Conservation (phyloP, 2,797 vertebrate genomes). For the Chaenodraco wilsoni region DNA sequence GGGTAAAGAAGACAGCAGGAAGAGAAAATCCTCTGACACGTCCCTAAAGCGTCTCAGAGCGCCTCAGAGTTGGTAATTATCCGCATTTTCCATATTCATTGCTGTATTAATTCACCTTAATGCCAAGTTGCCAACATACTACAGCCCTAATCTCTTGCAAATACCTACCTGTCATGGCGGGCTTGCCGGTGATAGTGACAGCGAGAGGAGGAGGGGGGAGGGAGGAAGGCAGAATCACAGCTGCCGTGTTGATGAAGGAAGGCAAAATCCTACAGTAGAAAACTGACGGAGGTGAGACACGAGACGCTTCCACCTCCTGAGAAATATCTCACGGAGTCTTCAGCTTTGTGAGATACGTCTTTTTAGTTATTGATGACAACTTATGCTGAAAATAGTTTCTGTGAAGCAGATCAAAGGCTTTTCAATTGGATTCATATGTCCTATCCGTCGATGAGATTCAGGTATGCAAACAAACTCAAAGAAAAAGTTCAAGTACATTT, state of each 20-base stretch:
- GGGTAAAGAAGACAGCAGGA: conserved; percentile 44
- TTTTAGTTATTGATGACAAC: too few relatives aligned
- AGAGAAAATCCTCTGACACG: conserved; percentile 68
- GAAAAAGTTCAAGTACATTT: too few relatives aligned
- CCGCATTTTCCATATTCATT: conserved; percentile 77
- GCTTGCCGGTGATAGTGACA: conserved; percentile 62
- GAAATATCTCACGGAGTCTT: conserved; percentile 4
- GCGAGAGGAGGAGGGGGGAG: conserved; percentile 1
- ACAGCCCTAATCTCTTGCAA: conserved; percentile 80
- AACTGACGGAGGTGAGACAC: conserved; percentile 14
- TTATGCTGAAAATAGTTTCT: neutral
- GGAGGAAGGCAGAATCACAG: conserved; percentile 29
- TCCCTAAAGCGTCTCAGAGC: conserved; percentile 65
- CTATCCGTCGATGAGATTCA: neutral
- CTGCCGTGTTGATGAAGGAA: conserved; percentile 72
- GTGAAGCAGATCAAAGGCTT: neutral
- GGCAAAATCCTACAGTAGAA: conserved; percentile 7
- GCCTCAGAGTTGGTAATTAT: conserved; percentile 78
- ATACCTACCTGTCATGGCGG: conserved; percentile 79
- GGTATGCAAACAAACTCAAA: neutral
- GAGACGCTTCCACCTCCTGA: conserved; percentile 3
- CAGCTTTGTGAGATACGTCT: neutral
- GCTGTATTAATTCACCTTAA: conserved; percentile 82
- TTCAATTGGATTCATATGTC: neutral
- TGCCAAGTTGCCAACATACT: conserved; percentile 76